A percentile compares a stretch with the other conserved stretches of the same genome.
Evolutionary conservation across 2,888 invertebrate species (phyloP).

Genomic region (Ormyrus nitidulus): DNA sequence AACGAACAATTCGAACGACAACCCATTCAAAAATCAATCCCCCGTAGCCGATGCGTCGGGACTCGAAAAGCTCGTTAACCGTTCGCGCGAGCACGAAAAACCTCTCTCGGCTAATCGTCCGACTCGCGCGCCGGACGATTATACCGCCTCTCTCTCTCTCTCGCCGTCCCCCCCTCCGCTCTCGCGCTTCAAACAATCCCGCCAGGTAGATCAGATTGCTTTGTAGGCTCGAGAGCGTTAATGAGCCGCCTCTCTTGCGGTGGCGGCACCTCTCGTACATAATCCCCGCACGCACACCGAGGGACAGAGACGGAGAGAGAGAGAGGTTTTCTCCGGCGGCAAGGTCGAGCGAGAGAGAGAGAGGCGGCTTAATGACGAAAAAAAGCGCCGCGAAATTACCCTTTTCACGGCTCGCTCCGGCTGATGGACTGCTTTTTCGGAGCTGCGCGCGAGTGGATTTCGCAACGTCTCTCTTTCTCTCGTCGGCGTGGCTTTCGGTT

Average conservation of each 20-base stretch:
- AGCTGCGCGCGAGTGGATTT: no score
- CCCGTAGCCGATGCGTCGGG: not conserved
- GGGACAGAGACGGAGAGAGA: slow-evolving; percentile 37
- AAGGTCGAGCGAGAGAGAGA: slow-evolving; percentile 28
- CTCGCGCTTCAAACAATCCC: slow-evolving; percentile 35
- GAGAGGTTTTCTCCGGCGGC: slow-evolving; percentile 41
- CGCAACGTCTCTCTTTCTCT: no score
- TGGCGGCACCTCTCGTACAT: not conserved
- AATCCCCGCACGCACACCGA: not conserved
- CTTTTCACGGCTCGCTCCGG: no score
- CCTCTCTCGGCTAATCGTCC: not conserved
- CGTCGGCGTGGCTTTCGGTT: no score
- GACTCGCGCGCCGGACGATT: not conserved
- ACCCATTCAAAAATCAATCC: not conserved
- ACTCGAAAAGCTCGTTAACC: no score
- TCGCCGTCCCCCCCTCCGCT: not conserved
- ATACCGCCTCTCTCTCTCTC: slow-evolving; percentile 14
- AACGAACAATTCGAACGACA: no score
- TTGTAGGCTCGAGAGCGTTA: no score
- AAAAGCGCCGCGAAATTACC: no score
- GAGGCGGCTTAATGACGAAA: not conserved
- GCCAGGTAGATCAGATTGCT: not conserved
- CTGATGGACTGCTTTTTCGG: no score
- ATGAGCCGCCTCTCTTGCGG: not conserved
- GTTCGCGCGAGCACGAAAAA: no score